phyloP scores from a whole-genome alignment of 64 coral and sea anemone genomes.

The Montipora foliosa region DNA sequence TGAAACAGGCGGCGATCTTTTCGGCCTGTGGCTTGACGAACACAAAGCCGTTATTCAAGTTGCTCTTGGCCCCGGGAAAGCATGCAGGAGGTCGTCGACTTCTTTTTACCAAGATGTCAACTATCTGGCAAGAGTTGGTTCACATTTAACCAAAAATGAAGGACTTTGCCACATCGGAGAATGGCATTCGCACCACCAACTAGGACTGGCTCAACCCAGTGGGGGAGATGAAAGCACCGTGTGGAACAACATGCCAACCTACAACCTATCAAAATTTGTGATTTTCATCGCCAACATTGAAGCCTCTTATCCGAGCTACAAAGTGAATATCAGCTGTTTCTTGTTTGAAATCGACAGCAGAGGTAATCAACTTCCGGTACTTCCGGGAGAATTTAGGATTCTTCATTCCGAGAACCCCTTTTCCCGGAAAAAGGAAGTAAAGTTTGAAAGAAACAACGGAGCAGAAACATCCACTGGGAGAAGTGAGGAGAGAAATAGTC shows the following conservation, averaged over 20 bases:
- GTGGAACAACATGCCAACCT: conserved; percentile 66
- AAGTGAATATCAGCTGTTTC: conserved; percentile 45
- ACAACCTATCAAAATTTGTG: conserved; percentile 64
- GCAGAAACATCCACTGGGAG: background rate
- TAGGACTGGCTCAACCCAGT: conserved; percentile 69
- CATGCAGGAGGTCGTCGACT: background rate
- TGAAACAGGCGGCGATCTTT: conserved; percentile 67
- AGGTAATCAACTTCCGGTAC: background rate
- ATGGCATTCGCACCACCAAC: conserved; percentile 74
- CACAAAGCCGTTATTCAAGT: conserved; percentile 61
- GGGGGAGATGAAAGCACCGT: conserved; percentile 79
- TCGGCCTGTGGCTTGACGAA: conserved; percentile 62
- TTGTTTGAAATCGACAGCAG: conserved; percentile 51
- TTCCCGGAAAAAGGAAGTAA: background rate
- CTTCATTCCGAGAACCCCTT: background rate
- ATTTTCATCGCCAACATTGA: conserved; percentile 65
- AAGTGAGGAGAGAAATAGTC: background rate
- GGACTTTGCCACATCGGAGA: conserved; percentile 66
- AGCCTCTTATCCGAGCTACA: background rate
- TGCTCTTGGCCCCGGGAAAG: conserved; percentile 42
- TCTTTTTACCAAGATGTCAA: conserved; percentile 63
- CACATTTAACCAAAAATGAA: conserved; percentile 10
- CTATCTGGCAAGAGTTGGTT: conserved; percentile 39
- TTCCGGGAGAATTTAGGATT: conserved; percentile 1
- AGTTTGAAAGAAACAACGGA: background rate